Evolutionary conservation across 2,888 invertebrate species (phyloP).

Genomic region (Sipunculus nudus): DNA sequence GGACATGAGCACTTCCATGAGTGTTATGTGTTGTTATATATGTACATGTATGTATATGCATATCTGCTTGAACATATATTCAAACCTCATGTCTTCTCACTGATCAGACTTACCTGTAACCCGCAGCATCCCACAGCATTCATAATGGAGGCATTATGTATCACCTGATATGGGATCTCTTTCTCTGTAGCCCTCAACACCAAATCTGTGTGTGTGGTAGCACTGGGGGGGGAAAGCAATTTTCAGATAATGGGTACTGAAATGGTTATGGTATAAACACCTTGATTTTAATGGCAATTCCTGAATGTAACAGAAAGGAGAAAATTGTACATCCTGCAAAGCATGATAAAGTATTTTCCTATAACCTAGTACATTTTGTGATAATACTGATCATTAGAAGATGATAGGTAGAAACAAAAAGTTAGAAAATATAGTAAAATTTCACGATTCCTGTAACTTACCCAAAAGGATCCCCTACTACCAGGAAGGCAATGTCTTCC

Average conservation of each 20-base stretch:
- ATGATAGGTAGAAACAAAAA: slow-evolving; percentile 4
- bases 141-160: slow-evolving; percentile 46
- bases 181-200: slow-evolving; percentile 86
- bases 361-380: neutral
- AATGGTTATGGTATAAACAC: too few relatives aligned
- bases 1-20: too few relatives aligned
- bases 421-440: neutral
- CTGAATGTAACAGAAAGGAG: neutral
- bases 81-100: too few relatives aligned
- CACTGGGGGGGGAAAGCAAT: too few relatives aligned
- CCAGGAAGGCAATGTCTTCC: slow-evolving; percentile 84
- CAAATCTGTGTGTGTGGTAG: slow-evolving; percentile 97
- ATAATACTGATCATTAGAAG: slow-evolving; percentile 2
- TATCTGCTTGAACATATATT: too few relatives aligned
- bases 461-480: slow-evolving; percentile 97
- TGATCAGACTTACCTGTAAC: slow-evolving; percentile 64
- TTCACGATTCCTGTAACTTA: slow-evolving; percentile 40
- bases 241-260: too few relatives aligned
- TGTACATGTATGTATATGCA: too few relatives aligned
- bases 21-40: too few relatives aligned
- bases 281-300: neutral
- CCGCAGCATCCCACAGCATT: slow-evolving; percentile 85
- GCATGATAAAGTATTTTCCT: neutral
- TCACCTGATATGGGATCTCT: slow-evolving; percentile 72
- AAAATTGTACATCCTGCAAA: too few relatives aligned